Evolutionary conservation across 2,797 vertebrate species (phyloP), one percentile per base, ranked within the genome.

Genomic region (Galago senegalensis): DNA sequence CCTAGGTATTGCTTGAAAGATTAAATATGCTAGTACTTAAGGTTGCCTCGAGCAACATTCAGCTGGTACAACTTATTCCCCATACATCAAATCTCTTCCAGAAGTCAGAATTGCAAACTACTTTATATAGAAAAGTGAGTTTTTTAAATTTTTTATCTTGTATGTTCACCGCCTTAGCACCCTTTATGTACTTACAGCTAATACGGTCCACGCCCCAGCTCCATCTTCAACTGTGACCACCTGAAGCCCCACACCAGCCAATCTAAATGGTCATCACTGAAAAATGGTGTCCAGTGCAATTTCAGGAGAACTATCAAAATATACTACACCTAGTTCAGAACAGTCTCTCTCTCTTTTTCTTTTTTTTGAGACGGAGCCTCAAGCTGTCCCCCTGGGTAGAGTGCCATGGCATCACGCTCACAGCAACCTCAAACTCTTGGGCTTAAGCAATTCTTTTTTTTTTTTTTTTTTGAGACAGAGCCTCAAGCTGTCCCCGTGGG

Each of bases 51-150:
- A 91, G 93, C 89, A 61, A 61, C 20, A 89, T 73, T 84, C 67
- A 73, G 7, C 80, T 60, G 43, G 16, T 17, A 56, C 76, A 43
- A 81, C 27, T 77, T 73, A 67, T 40, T 91, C 89, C 81, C 87
- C 72, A 20, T 34, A 31, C 18, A n/a, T 56, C 77, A 37, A 56
- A n/a, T 72, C 82, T 83, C 40, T 79, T 87, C 61, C 58, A 61
- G 77, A 61, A 96, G 58, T 46, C 84, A 92, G 84, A 89, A 85
- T 96, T 94, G 69, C 31, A 34, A 56, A 72, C 34, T 31, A 25
- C 63, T 89, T 87, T 70, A 73, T 18, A 49, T 31, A 75, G 93
- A 82, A 93, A 79, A 40, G 23, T 18, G 65, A 87, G 10, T 70
- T 72, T 76, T 87, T 43, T 12, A 49, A 49, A 53, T 29, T 13